A percentile compares a stretch with the other conserved stretches of the same genome.
These are phyloP conservation scores for Lagria hirta DNA, from an alignment of 2,888 invertebrate species.

Conservation along the genomic window DNA sequence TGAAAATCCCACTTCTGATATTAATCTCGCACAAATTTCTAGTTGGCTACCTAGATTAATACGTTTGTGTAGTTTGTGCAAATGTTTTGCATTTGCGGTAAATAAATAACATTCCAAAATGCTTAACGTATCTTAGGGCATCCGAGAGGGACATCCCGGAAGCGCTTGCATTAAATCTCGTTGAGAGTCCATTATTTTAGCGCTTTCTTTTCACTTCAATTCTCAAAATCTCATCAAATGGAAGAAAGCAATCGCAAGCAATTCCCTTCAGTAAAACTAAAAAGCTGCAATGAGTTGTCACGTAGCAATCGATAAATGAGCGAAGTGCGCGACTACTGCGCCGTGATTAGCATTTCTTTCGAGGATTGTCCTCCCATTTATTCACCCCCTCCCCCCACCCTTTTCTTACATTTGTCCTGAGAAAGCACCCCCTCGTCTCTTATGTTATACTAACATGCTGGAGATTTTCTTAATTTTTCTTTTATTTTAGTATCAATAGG, in stretches of 20 bases:
- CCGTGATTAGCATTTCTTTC: conserved; percentile 46
- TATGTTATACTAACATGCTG: conserved; percentile 14
- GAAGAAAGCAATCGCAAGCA: conserved; percentile 42
- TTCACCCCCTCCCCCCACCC: conserved; percentile 17
- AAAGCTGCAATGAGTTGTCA: conserved; percentile 48
- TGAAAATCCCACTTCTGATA: too few species aligned
- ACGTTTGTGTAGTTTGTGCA: too few species aligned
- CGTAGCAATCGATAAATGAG: conserved; percentile 47
- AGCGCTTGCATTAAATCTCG: conserved; percentile 35
- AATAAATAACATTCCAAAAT: too few species aligned
- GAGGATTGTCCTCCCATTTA: conserved; percentile 34
- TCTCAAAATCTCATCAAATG: conserved; percentile 41
- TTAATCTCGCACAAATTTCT: too few species aligned
- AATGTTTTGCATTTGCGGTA: too few species aligned
- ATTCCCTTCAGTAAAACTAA: conserved; percentile 43
- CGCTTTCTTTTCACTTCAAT: conserved; percentile 33
- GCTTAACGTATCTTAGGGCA: too few species aligned
- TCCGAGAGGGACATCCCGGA: conserved; percentile 14
- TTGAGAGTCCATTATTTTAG: conserved; percentile 39
- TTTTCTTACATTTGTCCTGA: conserved; percentile 3
- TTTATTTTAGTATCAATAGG: background rate
- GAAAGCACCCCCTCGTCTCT: conserved; percentile 4
- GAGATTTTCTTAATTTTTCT: conserved; percentile 11
- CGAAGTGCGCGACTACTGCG: conserved; percentile 43
- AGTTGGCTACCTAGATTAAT: too few species aligned